Evolutionary conservation across 2,113 vertebrate genomes (phyloP).

Genomic region (Sinocyclocheilus anshuiensis): DNA sequence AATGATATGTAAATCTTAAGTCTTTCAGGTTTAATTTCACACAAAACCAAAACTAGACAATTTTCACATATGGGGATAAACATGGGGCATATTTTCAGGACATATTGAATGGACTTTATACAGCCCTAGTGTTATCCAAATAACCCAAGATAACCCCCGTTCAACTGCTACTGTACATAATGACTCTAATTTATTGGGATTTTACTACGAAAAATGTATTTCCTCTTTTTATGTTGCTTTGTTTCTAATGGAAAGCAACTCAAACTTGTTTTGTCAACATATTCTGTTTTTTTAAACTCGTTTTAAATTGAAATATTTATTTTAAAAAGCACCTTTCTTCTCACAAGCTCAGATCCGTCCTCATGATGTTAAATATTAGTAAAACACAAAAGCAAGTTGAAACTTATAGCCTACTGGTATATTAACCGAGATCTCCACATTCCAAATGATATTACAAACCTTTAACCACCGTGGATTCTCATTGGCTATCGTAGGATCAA

Average conservation of each 20-base stretch:
- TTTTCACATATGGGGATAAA: not conserved
- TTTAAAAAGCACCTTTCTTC: no score
- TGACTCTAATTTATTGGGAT: not conserved
- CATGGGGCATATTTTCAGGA: not conserved
- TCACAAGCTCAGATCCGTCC: not conserved
- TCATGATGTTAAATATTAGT: not conserved
- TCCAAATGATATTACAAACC: not conserved
- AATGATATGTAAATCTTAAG: not conserved
- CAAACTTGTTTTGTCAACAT: no score
- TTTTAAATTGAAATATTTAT: no score
- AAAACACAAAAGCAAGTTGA: not conserved
- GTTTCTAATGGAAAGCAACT: no score
- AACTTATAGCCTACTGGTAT: not conserved
- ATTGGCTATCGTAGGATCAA: slow-evolving; percentile 45
- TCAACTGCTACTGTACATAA: not conserved
- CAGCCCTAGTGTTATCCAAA: not conserved
- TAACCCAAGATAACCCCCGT: not conserved
- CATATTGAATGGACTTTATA: not conserved
- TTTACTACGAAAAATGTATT: not conserved
- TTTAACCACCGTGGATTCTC: not conserved
- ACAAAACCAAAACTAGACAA: not conserved
- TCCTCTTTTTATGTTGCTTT: no score
- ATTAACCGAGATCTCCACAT: not conserved
- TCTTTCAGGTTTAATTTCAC: not conserved
- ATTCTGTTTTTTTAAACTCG: no score